Evolutionary conservation across 2,888 invertebrate genomes (phyloP).

Genomic region (Muscina levida): DNA sequence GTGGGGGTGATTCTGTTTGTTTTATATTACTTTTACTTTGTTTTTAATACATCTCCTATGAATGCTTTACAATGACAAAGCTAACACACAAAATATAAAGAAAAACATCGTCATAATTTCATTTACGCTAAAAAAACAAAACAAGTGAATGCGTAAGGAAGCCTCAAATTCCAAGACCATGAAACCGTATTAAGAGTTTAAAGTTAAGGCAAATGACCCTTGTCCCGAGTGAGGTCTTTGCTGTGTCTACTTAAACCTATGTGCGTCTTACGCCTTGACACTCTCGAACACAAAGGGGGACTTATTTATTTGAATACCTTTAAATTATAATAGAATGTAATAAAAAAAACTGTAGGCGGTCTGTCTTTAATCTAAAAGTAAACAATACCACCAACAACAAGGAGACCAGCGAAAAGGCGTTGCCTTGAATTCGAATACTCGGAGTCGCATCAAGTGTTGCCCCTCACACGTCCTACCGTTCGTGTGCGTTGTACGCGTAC

Average conservation of each 20-base stretch:
- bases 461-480: no score
- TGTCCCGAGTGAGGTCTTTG: constrained; percentile 36
- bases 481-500: background rate
- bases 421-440: constrained; percentile 8
- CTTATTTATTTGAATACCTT: constrained; percentile 48
- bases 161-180: constrained; percentile 25
- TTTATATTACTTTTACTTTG: constrained; percentile 25
- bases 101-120: constrained; percentile 30
- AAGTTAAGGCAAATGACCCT: constrained; percentile 51
- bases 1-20: background rate
- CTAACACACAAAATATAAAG: background rate
- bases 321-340: constrained; percentile 48
- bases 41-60: constrained; percentile 30
- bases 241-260: constrained; percentile 2
- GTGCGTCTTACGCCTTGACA: constrained; percentile 37
- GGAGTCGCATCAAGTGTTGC: no score
- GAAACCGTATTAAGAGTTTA: constrained; percentile 41
- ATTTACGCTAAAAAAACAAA: constrained; percentile 14
- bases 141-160: background rate
- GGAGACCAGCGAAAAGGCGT: constrained; percentile 1
- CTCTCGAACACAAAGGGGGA: constrained; percentile 31
- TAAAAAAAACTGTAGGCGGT: constrained; percentile 42
- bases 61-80: constrained; percentile 9
- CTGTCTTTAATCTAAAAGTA: constrained; percentile 1
- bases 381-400: constrained; percentile 5